Base-by-base conservation (phyloP, 2,888 invertebrate species). In the Drosophila neotestacea region DNA sequence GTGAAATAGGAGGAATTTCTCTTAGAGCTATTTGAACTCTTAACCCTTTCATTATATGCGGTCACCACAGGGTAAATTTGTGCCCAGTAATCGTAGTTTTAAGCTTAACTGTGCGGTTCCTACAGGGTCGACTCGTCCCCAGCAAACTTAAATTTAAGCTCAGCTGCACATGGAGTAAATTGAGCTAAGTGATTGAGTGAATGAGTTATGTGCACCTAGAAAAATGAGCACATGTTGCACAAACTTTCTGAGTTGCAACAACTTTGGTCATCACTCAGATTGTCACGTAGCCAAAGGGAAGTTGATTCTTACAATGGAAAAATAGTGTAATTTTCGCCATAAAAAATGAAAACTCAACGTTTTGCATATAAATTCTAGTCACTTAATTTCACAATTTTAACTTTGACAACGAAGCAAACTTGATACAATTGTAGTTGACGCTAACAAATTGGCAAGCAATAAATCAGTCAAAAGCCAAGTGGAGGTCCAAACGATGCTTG, bases 381-480 rank as follows among this genome's bases (percentile, higher is more conserved):
- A 47, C 11, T 64, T 28, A 56, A 60, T 27, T 41, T 9, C 38
- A 55, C 22, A 63, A 60, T 38, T 46, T 52, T 71, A 16, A 41
- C 56, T 52, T 67, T 52, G 63, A 48, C 77, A 67, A 55, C 30
- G 41, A 47, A 54, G 39, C 44, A 64, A 73, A 52, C 65, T 65
- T 52, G 6, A 38, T 28, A 47, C 44, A 28, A 60, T 59, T 61
- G 60, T 52, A 44, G 38, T 76, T 56, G 66, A 59, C 66, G 44
- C 16, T 13, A 77, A 77, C 59, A 66, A 88, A 84, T 86, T 71
- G 64, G 50, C 7, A 27, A 13, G 47, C 83, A 71, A 71, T 83
- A 70, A 84, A 83, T 88, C 84, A 80, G 69, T 36, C 62, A 59
- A 63, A 47, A 50, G 10, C 41, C 50, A 51, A 55, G 46, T 52